Conservation (phyloP, 1,140 invertebrate species). For the Drosophila neocordata region DNA sequence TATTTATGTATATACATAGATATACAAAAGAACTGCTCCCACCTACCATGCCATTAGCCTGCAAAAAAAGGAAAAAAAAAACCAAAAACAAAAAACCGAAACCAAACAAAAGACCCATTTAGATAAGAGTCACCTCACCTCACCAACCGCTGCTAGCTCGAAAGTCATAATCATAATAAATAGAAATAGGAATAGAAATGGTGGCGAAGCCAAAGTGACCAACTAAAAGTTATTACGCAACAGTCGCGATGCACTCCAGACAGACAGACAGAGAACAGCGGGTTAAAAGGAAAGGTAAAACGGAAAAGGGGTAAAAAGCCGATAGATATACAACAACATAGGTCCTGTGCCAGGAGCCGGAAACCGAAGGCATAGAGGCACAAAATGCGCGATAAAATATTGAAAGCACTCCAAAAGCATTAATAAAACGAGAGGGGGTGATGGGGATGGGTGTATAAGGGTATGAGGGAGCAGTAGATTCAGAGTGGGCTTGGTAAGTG, state of each 20-base stretch:
- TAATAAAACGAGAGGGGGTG: constrained; percentile 61
- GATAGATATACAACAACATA: constrained; percentile 46
- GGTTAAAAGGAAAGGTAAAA: too few species aligned
- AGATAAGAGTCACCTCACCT: constrained; percentile 60
- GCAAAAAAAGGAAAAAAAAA: neutral
- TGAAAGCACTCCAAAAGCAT: constrained; percentile 80
- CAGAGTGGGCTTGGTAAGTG: constrained; percentile 61
- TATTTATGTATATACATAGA: constrained; percentile 4
- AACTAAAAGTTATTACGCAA: constrained; percentile 78
- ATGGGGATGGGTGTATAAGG: too few species aligned
- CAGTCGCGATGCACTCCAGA: constrained; percentile 58
- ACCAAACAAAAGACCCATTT: constrained; percentile 78
- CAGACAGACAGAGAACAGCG: constrained; percentile 20
- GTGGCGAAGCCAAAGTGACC: constrained; percentile 40
- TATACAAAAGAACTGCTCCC: constrained; percentile 27
- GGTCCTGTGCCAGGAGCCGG: constrained; percentile 38
- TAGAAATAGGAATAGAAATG: constrained; percentile 52
- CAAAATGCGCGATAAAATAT: constrained; percentile 74
- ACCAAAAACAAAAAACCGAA: constrained; percentile 37
- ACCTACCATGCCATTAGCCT: constrained; percentile 65
- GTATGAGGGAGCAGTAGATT: neutral
- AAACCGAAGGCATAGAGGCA: constrained; percentile 45
- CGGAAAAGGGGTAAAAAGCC: constrained; percentile 20
- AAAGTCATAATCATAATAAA: constrained; percentile 78
- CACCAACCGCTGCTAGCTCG: constrained; percentile 17